Evolutionary conservation across 2,113 vertebrate species (phyloP).

Genomic region (Capra hircus): DNA sequence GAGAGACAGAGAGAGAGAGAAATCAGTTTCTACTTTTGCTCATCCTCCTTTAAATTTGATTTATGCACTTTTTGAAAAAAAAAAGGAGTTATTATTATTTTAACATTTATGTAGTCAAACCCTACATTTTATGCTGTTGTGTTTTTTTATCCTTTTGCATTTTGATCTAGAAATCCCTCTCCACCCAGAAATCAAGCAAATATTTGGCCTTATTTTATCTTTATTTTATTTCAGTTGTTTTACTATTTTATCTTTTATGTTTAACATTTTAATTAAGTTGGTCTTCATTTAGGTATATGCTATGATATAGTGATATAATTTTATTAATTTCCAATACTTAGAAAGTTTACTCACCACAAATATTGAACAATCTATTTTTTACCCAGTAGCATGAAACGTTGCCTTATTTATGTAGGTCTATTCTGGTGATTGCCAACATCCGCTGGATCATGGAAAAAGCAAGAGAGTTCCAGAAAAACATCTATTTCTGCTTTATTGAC

Average conservation of each 20-base stretch:
- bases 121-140: background rate
- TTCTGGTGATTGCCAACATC: background rate
- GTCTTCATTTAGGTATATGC: background rate
- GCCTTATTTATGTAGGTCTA: background rate
- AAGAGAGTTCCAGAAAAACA: too few relatives aligned
- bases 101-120: background rate
- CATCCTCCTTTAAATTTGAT: conserved; percentile 22
- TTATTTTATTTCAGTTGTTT: background rate
- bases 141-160: background rate
- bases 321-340: conserved; percentile 29
- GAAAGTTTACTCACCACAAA: background rate
- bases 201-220: background rate
- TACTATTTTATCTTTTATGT: background rate
- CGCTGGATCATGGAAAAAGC: too few relatives aligned
- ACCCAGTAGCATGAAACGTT: background rate
- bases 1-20: background rate
- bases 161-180: background rate
- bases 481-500: too few relatives aligned
- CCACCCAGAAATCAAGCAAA: background rate
- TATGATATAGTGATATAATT: background rate
- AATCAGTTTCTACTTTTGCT: background rate
- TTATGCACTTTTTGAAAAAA: background rate
- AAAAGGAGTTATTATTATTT: background rate
- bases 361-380: background rate
- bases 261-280: background rate